Conservation (phyloP, 2,888 invertebrate genomes). For the Oxytorus armatus region DNA sequence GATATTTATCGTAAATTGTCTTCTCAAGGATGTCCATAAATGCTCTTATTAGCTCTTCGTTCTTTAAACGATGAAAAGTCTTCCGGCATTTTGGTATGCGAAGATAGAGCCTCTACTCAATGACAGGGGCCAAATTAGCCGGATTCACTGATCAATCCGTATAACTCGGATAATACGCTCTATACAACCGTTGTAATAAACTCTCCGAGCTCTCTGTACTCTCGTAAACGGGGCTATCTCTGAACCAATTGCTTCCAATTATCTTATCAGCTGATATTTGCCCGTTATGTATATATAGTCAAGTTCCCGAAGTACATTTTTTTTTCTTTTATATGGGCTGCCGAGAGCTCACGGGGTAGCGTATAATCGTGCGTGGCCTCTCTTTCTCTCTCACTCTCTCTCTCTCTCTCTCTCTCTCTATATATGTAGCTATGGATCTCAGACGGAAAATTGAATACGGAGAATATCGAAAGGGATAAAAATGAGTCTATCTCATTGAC, state of each 20-base stretch:
- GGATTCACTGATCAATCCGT: conserved; percentile 59
- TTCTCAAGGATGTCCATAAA: no score
- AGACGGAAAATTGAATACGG: conserved; percentile 1
- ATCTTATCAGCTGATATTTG: conserved; percentile 82
- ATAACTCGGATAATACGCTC: conserved; percentile 33
- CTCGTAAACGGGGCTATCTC: conserved; percentile 67
- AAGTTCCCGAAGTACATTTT: conserved; percentile 24
- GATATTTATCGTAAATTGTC: no score
- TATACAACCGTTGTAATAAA: conserved; percentile 46
- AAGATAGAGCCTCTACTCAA: no score
- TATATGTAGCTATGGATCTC: neutral
- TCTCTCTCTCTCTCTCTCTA: neutral
- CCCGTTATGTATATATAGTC: conserved; percentile 61
- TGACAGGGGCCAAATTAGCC: conserved; percentile 46
- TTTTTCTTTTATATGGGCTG: conserved; percentile 2
- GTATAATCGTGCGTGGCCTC: conserved; percentile 1
- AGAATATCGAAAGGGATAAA: conserved; percentile 22
- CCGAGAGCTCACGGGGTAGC: neutral
- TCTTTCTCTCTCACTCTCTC: neutral
- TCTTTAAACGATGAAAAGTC: no score
- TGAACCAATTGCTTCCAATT: conserved; percentile 77
- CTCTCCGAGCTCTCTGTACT: conserved; percentile 57
- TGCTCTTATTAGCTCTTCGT: no score
- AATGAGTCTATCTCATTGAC: conserved; percentile 7
- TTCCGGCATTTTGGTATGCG: no score